These are phyloP conservation scores for Pseudochirops cupreus DNA, from an alignment of 2,797 vertebrate species.

Conservation along the genomic window DNA sequence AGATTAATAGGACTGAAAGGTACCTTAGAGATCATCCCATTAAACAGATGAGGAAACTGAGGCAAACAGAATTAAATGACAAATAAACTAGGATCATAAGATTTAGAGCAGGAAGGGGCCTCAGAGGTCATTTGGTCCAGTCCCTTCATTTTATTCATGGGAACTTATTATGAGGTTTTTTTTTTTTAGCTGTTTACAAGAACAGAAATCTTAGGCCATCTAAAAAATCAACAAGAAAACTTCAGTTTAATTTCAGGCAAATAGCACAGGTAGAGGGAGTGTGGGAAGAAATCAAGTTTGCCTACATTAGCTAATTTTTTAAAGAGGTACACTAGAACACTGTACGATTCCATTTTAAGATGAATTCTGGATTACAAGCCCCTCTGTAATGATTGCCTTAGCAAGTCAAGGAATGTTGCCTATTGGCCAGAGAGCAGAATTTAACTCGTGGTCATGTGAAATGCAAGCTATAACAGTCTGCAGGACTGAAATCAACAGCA, in stretches of 20 bases:
- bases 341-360: constrained; percentile 45
- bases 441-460: constrained; percentile 42
- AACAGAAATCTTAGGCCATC: background rate
- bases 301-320: no score
- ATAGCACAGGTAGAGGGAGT: no score
- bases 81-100: background rate
- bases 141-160: background rate
- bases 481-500: constrained; percentile 2
- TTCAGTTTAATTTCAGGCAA: no score
- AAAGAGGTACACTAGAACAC: no score
- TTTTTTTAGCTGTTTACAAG: background rate
- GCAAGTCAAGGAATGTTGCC: constrained; percentile 23
- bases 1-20: background rate
- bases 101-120: background rate
- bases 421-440: constrained; percentile 7
- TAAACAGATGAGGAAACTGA: background rate
- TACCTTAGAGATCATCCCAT: background rate
- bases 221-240: background rate
- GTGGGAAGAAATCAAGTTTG: no score
- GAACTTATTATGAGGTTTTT: background rate
- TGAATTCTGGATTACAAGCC: constrained; percentile 4
- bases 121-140: background rate
- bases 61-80: background rate
- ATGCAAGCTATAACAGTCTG: background rate
- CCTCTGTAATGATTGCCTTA: constrained; percentile 48